Evolutionary conservation across 2,888 invertebrate species (phyloP).

Genomic region (Adela reaumurella): DNA sequence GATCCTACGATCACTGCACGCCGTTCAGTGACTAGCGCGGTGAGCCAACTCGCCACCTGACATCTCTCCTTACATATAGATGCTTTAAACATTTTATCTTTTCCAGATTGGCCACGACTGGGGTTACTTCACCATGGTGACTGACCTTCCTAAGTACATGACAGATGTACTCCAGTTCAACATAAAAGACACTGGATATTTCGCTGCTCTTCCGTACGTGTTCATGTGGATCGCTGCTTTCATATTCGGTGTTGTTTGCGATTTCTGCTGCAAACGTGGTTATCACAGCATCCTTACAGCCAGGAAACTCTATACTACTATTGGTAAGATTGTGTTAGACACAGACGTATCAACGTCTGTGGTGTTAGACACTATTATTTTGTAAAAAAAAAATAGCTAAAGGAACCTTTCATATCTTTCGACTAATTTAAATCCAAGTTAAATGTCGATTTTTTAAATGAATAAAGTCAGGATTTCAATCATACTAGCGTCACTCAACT

Average conservation of each 20-base stretch:
- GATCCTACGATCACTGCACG: too few species aligned
- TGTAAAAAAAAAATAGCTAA: too few species aligned
- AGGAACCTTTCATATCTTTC: too few species aligned
- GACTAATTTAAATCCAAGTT: too few species aligned
- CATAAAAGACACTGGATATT: conserved; percentile 59
- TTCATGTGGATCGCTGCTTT: conserved; percentile 65
- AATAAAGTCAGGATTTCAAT: too few species aligned
- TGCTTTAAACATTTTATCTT: conserved; percentile 7
- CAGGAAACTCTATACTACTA: conserved; percentile 64
- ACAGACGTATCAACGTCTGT: too few species aligned
- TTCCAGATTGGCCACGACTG: conserved; percentile 64
- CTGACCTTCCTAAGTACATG: conserved; percentile 68
- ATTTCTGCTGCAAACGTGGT: conserved; percentile 60
- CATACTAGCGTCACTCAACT: too few species aligned
- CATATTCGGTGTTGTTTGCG: conserved; percentile 63
- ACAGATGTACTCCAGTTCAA: conserved; percentile 64
- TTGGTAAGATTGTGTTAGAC: conserved; percentile 61
- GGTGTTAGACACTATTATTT: too few species aligned
- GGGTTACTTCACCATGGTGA: conserved; percentile 69
- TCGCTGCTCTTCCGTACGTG: conserved; percentile 63
- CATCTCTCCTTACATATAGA: not conserved
- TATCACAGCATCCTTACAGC: conserved; percentile 53
- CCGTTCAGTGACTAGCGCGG: too few species aligned
- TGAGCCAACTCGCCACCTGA: too few species aligned
- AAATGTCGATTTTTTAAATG: too few species aligned